These are phyloP conservation scores for Enoplosus armatus DNA, from an alignment of 2,797 vertebrate species.

Conservation along the genomic window DNA sequence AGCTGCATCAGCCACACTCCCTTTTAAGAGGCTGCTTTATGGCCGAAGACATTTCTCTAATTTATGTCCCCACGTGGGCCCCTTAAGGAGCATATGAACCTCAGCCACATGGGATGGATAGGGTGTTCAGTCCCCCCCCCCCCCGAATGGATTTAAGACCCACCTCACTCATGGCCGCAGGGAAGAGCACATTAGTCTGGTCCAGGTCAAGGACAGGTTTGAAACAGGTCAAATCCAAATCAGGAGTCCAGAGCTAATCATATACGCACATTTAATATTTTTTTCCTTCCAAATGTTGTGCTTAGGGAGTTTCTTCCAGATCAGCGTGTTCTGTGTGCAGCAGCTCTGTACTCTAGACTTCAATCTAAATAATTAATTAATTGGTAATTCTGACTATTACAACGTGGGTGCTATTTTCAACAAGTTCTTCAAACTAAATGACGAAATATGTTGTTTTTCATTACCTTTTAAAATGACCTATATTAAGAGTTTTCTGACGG, in stretches of 20 bases:
- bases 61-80: conserved; percentile 76
- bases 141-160: conserved; percentile 62
- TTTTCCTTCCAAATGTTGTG: background rate
- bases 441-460: background rate
- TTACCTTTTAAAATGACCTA: background rate
- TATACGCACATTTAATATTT: background rate
- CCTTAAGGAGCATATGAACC: conserved; percentile 76
- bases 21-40: conserved; percentile 77
- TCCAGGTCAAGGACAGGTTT: conserved; percentile 54
- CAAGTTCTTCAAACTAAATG: background rate
- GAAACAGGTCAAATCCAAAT: conserved; percentile 27
- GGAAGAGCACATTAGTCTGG: conserved; percentile 41
- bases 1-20: conserved; percentile 72
- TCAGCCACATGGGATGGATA: conserved; percentile 63
- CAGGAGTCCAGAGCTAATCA: background rate
- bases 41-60: conserved; percentile 77
- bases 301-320: background rate
- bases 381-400: background rate
- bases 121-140: conserved; percentile 43
- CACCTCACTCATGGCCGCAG: conserved; percentile 49
- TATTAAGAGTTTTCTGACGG: background rate
- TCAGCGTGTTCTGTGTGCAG: background rate
- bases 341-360: background rate
- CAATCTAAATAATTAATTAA: background rate
- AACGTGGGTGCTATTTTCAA: background rate